Base-by-base conservation (phyloP, 2,797 vertebrate species). In the Danio albolineatus region DNA sequence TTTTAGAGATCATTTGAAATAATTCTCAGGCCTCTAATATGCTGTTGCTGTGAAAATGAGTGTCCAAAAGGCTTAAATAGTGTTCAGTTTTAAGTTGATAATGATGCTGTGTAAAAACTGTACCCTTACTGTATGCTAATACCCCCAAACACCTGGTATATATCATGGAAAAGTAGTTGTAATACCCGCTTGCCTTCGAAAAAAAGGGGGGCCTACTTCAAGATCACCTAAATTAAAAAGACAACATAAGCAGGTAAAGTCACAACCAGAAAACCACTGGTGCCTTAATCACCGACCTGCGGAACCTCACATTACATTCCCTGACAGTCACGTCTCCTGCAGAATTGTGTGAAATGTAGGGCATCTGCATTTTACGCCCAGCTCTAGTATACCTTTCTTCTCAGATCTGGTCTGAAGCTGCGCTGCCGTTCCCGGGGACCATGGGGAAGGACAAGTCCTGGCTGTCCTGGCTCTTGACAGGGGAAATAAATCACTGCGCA, bases 391-490 rank as follows among this genome's bases (percentile, higher is more conserved):
- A 85, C 76, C 87, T 85, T 65, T 83, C 81, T 67, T 78, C 78
- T 75, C 67, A 54, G 74, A 76, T 79, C 83, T 78, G 81, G 83
- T 85, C 84, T 85, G 84, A 71, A 84, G 80, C 77, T 88, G 89
- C 84, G 87, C 81, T 85, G 83, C 87, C 83, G 94, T 95, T 95
- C 94, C 90, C 90, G 89, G 92, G 92, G 94, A 95, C 92, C 93
- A 91, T 92, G 90, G 93, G 93, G 94, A 96, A 98, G 95, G 95
- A 96, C 95, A 95, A 96, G 96, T 96, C 95, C 95, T 96, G 92
- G 94, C 95, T 96, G 96, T 97, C 95, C 95, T 97, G 95, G 93
- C 95, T 96, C 94, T 95, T 97, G 96, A 98, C 96, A 98, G 96
- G 96, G 94, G 94, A 97, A 95, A 99, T 99, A 98, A 98, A 98